Evolutionary conservation across 1,140 invertebrate species (phyloP).

Genomic region (Euwallacea fornicatus): DNA sequence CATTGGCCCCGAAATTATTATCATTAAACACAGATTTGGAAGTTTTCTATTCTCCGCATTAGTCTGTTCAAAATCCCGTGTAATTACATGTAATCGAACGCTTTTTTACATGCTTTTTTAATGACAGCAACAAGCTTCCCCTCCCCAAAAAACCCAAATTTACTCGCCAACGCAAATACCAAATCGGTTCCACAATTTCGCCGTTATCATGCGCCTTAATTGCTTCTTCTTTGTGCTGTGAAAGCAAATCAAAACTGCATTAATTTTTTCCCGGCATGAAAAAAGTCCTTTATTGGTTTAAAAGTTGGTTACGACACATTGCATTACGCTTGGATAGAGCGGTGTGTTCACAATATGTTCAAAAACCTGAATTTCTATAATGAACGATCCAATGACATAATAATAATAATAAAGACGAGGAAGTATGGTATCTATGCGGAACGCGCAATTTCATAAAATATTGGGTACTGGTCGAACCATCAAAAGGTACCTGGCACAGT

Average conservation of each 20-base stretch:
- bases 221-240: background rate
- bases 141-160: constrained; percentile 9
- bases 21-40: too few relatives aligned
- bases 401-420: constrained; percentile 14
- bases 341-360: background rate
- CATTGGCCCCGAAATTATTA: too few relatives aligned
- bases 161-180: background rate
- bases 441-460: constrained; percentile 10
- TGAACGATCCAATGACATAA: constrained; percentile 6
- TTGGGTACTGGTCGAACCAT: background rate
- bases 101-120: too few relatives aligned
- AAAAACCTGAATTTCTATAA: constrained; percentile 11
- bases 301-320: too few relatives aligned
- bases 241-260: too few relatives aligned
- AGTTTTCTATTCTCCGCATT: too few relatives aligned
- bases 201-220: background rate
- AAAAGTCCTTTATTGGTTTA: too few relatives aligned
- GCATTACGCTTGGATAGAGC: background rate
- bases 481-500: background rate
- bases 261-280: too few relatives aligned
- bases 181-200: background rate
- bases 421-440: constrained; percentile 5
- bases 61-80: too few relatives aligned
- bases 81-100: too few relatives aligned
- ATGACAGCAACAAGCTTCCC: too few relatives aligned